These are phyloP conservation scores for Sus scrofa DNA, from an alignment of 2,113 vertebrate genomes.

Conservation along the genomic window T2T-Sscrofa CM000814.6:113026001-113026500, in stretches of 20 bases:
- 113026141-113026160: not conserved
- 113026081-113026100: not conserved
- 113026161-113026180: not conserved
- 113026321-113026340: not conserved
- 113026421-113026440: slow-evolving; percentile 25
- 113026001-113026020: not conserved
- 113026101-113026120: not conserved
- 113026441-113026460: slow-evolving; percentile 40
- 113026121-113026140: not conserved
- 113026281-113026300: not conserved
- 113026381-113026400: slow-evolving; percentile 27
- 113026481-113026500: not conserved
- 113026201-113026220: not conserved
- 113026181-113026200: not conserved
- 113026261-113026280: not conserved
- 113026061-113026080: not conserved
- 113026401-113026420: not conserved
- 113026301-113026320: not conserved
- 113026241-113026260: not conserved
- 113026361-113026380: not conserved
- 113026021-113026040: not conserved
- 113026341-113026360: not conserved
- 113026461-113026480: not conserved
- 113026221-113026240: not conserved
- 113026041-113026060: not conserved